These are phyloP conservation scores for Odontomyia ornata DNA, from an alignment of 2,888 invertebrate genomes.

Conservation along the genomic window DNA sequence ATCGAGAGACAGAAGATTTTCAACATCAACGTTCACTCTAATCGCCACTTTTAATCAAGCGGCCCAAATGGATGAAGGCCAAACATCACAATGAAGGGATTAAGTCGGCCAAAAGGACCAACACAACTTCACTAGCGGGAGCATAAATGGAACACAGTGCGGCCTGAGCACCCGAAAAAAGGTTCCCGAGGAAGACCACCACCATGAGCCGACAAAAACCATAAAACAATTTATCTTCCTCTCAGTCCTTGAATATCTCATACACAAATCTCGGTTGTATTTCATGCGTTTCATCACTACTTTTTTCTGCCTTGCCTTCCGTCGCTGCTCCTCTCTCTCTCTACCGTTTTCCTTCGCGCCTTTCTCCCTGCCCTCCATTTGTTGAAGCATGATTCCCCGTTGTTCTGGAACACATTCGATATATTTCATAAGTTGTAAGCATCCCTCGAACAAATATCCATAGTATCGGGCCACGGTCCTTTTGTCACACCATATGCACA, in stretches of 20 bases:
- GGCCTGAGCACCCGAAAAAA: neutral
- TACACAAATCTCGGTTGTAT: constrained; percentile 35
- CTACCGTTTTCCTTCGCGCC: neutral
- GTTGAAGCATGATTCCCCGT: neutral
- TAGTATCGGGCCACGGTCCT: constrained; percentile 15
- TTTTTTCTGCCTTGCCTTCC: neutral
- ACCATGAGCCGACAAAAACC: constrained; percentile 35
- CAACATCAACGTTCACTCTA: constrained; percentile 7
- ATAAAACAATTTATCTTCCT: constrained; percentile 43
- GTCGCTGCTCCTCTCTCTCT: neutral
- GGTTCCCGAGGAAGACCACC: constrained; percentile 1
- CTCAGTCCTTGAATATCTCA: constrained; percentile 21
- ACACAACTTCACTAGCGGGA: neutral
- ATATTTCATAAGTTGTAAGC: constrained; percentile 12
- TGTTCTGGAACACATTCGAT: neutral
- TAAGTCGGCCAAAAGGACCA: neutral
- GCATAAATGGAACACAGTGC: neutral
- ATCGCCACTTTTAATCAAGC: constrained; percentile 41
- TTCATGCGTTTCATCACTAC: constrained; percentile 38
- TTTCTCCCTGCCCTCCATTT: neutral
- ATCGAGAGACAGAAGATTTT: constrained; percentile 4
- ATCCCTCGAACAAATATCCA: neutral
- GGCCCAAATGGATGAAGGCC: neutral
- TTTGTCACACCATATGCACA: constrained; percentile 34
- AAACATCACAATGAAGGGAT: constrained; percentile 4